Evolutionary conservation across 2,888 invertebrate species (phyloP).

Genomic region (Muscina levida): DNA sequence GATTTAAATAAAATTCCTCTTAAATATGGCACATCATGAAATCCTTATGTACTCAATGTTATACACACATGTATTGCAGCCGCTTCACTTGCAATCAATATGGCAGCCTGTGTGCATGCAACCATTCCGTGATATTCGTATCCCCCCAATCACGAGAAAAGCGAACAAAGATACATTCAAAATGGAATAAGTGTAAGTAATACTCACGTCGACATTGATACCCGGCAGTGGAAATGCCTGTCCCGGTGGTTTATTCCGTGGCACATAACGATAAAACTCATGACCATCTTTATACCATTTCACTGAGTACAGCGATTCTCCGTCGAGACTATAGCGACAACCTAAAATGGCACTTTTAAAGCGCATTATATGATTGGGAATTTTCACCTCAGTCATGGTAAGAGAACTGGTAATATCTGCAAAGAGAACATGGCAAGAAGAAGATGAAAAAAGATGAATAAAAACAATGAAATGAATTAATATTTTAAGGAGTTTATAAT

Average conservation of each 20-base stretch:
- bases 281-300: constrained; percentile 96
- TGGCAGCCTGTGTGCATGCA: not conserved
- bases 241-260: constrained; percentile 89
- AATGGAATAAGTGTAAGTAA: not conserved
- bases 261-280: constrained; percentile 93
- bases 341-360: constrained; percentile 89
- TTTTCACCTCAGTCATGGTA: constrained; percentile 88
- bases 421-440: constrained; percentile 60
- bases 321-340: constrained; percentile 91
- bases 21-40: not conserved
- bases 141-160: no score
- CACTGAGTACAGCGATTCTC: constrained; percentile 91
- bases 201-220: constrained; percentile 92
- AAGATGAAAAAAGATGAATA: constrained; percentile 2
- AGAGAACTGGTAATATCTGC: constrained; percentile 82
- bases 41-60: not conserved
- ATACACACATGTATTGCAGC: not conserved
- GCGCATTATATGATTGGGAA: constrained; percentile 90
- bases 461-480: constrained; percentile 40
- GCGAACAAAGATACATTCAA: no score
- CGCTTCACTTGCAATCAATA: not conserved
- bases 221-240: constrained; percentile 90
- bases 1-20: not conserved
- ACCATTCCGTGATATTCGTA: no score
- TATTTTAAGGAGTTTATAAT: constrained; percentile 36